Conservation (phyloP, 2,113 vertebrate species). For the Zosterops pallidus region DNA sequence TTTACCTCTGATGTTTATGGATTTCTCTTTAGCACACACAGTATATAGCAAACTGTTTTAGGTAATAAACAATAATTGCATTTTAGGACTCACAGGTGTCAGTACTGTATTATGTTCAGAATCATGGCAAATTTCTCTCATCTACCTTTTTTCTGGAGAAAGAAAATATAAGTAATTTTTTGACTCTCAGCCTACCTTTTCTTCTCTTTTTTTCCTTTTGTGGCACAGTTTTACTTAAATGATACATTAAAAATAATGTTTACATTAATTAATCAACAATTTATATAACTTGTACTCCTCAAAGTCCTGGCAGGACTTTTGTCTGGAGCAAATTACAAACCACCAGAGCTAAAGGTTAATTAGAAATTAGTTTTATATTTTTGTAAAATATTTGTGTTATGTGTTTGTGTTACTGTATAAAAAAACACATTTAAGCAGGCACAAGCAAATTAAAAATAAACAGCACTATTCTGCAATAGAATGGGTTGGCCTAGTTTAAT, state of each 20-base stretch:
- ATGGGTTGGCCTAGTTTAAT: constrained; percentile 57
- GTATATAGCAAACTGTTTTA: constrained; percentile 59
- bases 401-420: constrained; percentile 56
- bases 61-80: constrained; percentile 54
- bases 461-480: constrained; percentile 58
- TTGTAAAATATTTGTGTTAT: constrained; percentile 63
- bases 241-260: constrained; percentile 26
- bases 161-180: constrained; percentile 5
- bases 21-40: constrained; percentile 57
- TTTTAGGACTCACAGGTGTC: constrained; percentile 26
- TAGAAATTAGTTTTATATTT: constrained; percentile 66
- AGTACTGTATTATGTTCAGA: neutral
- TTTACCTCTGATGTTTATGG: constrained; percentile 59
- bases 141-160: neutral
- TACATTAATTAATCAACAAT: neutral
- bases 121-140: constrained; percentile 3
- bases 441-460: constrained; percentile 68
- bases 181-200: neutral
- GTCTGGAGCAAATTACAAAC: constrained; percentile 47
- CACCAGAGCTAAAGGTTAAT: constrained; percentile 61
- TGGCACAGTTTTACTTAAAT: neutral
- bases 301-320: constrained; percentile 45
- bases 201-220: constrained; percentile 24
- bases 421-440: constrained; percentile 50
- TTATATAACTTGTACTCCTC: neutral